Conservation (phyloP, 2,797 vertebrate genomes). For the Sarcophilus harrisii region DNA sequence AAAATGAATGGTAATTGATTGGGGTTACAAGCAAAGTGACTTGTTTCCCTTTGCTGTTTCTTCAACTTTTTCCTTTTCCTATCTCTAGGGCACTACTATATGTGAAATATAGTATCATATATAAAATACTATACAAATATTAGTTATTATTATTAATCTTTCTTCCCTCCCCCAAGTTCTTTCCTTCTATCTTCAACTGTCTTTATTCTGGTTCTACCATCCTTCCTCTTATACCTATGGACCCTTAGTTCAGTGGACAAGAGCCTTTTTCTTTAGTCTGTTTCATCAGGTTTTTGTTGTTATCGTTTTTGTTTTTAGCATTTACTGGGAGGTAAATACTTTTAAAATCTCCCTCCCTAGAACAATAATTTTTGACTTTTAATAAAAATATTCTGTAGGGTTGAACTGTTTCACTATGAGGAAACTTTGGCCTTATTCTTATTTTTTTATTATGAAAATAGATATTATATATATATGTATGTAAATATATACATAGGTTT, state of each 20-base stretch:
- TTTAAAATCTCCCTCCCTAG: background rate
- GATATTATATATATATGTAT: too few species aligned
- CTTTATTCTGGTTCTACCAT: background rate
- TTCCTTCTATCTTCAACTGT: background rate
- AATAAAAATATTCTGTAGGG: background rate
- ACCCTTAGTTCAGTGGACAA: background rate
- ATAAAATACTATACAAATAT: background rate
- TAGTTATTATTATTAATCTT: background rate
- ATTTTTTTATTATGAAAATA: background rate
- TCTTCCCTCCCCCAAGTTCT: fast-evolving
- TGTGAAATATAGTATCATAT: background rate
- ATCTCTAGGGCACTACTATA: background rate
- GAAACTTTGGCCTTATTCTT: background rate
- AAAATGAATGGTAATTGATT: too few species aligned
- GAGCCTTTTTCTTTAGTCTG: background rate
- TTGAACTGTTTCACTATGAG: background rate
- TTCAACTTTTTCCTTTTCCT: background rate
- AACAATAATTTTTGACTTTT: background rate
- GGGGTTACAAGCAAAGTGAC: background rate
- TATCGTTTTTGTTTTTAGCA: background rate
- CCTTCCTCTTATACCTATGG: fast-evolving
- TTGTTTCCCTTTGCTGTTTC: background rate
- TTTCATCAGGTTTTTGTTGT: background rate
- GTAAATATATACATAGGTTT: too few species aligned
- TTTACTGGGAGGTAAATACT: background rate